Evolutionary conservation across 2,113 vertebrate species (phyloP).

Genomic region (Sigmodon hispidus): DNA sequence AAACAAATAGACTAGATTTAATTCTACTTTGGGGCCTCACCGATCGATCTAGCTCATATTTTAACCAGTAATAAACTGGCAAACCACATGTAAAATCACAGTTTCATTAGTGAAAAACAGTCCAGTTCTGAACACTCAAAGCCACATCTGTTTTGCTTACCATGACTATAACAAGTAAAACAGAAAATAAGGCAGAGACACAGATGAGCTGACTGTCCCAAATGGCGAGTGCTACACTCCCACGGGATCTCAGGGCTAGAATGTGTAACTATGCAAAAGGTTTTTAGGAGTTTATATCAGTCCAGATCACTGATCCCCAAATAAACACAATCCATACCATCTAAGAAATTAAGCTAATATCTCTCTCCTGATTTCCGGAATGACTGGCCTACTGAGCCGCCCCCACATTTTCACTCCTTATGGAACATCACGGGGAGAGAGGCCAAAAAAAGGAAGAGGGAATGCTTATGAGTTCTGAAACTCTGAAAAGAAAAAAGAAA

Average conservation of each 20-base stretch:
- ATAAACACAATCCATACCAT: conserved; percentile 17
- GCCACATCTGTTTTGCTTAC: conserved; percentile 8
- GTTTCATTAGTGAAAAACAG: neutral
- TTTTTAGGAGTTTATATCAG: neutral
- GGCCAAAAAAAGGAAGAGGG: neutral
- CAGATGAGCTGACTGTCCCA: neutral
- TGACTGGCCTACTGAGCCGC: neutral
- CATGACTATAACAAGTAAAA: conserved; percentile 43
- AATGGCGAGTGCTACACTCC: neutral
- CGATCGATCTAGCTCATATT: conserved; percentile 7
- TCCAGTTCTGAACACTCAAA: conserved; percentile 30
- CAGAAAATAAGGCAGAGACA: conserved; percentile 40
- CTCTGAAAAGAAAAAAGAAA: conserved; percentile 58
- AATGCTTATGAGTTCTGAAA: conserved; percentile 55
- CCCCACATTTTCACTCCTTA: neutral
- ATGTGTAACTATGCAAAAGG: neutral
- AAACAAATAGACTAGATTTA: conserved; percentile 41
- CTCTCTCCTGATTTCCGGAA: conserved; percentile 8
- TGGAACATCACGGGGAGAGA: neutral
- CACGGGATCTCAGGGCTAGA: neutral
- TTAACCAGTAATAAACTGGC: conserved; percentile 44
- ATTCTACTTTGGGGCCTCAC: conserved; percentile 6
- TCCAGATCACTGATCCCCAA: conserved; percentile 11
- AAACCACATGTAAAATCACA: neutral
- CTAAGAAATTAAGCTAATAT: conserved; percentile 47